Evolutionary conservation across 2,113 vertebrate genomes (phyloP).

Genomic region (Vulpes vulpes): DNA sequence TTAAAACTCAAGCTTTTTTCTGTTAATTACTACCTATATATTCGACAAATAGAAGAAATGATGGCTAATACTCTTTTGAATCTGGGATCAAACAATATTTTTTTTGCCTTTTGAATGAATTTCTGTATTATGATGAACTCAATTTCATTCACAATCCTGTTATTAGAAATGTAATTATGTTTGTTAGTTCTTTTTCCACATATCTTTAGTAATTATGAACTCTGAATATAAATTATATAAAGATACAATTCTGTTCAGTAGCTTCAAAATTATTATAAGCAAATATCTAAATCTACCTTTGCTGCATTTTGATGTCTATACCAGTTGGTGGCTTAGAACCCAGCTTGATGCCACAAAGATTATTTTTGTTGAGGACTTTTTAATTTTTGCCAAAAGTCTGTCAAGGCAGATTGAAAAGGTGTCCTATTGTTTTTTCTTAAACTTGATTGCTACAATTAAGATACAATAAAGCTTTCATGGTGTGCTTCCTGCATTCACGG

Average conservation of each 20-base stretch:
- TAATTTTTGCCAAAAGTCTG: constrained; percentile 62
- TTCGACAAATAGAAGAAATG: background rate
- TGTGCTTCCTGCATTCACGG: background rate
- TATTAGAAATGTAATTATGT: background rate
- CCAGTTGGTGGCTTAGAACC: background rate
- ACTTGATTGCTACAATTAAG: constrained; percentile 75
- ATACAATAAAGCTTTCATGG: constrained; percentile 69
- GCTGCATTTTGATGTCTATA: background rate
- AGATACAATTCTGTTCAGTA: background rate
- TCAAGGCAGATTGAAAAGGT: constrained; percentile 52
- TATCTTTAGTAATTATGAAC: background rate
- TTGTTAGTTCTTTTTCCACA: background rate
- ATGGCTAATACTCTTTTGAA: background rate
- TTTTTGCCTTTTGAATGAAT: background rate
- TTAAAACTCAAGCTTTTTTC: background rate
- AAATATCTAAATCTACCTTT: constrained; percentile 2
- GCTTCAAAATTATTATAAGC: background rate
- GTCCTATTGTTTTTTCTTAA: constrained; percentile 62
- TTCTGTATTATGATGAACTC: background rate
- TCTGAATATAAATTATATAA: constrained; percentile 35
- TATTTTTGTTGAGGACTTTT: constrained; percentile 35
- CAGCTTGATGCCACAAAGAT: background rate
- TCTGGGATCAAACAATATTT: background rate
- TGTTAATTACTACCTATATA: background rate
- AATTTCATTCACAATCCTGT: background rate